A percentile compares a stretch with the other conserved stretches of the same genome.
These are phyloP conservation scores for Diglossa cyanea DNA, from an alignment of 2,797 vertebrate genomes.

Conservation along the genomic window DNA sequence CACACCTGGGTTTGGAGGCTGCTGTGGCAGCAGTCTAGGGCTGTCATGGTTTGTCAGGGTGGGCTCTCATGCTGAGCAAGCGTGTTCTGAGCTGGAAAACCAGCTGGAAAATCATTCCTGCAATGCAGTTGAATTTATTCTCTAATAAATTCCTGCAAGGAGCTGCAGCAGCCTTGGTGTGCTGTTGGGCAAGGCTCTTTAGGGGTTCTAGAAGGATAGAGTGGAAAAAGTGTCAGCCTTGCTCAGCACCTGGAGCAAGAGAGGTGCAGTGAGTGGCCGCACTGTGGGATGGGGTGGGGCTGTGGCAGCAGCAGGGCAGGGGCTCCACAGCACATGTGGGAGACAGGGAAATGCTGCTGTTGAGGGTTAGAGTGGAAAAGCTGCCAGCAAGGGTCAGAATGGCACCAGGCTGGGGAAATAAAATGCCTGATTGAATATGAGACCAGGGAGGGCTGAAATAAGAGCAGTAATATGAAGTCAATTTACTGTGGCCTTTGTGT, in stretches of 20 bases:
- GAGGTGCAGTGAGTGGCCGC: not conserved
- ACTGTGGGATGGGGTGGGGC: not conserved
- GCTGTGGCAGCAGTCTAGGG: not conserved
- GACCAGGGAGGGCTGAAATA: not conserved
- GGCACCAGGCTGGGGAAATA: not conserved
- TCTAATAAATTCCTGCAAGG: no score
- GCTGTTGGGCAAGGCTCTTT: accelerated
- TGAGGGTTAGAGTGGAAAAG: not conserved
- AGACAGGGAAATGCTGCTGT: not conserved
- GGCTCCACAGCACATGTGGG: accelerated
- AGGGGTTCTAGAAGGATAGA: not conserved
- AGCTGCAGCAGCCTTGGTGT: not conserved
- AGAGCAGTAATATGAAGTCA: not conserved
- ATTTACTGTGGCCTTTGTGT: not conserved
- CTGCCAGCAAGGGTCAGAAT: not conserved
- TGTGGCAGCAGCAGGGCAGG: not conserved
- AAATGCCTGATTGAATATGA: not conserved
- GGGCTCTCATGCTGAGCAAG: not conserved
- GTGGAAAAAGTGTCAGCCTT: not conserved
- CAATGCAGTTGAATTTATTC: not conserved
- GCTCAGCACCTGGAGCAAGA: not conserved
- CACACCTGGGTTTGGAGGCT: not conserved
- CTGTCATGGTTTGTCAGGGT: not conserved
- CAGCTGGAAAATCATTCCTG: not conserved
- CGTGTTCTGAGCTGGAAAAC: not conserved